Evolutionary conservation across 2,888 invertebrate genomes (phyloP), one percentile per base, ranked within the genome.

Genomic region (Leptinotarsa haldemani): DNA sequence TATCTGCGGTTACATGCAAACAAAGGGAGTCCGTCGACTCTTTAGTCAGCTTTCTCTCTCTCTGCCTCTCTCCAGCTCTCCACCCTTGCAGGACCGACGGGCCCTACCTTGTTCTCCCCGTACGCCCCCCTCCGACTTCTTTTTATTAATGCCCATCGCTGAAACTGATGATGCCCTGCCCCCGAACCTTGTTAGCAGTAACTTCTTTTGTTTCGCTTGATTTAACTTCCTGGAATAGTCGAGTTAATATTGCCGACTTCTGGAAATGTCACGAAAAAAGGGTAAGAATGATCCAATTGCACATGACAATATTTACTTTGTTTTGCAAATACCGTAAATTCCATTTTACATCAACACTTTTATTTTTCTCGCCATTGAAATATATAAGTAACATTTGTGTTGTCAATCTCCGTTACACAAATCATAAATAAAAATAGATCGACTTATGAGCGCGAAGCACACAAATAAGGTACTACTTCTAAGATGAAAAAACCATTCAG

Each of bases 1-100:
- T 53, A 76, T 76, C 78, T 82, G 84, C 77, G 84, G 84, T 84
- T 82, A 80, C 82, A 83, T 83, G 82, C 83, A 83, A 84, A 83
- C 83, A 84, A 83, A 82, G 84, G 84, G 83, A 79, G 78, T 74
- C 74, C 69, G 72, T 9, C 40, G 40, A 40, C 40, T 40, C 40
- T 40, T 40, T 12, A 40, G 76, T 74, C 78, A 78, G 74, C 69
- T 70, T 71, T 61, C 66, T 61, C 47, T 58, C 47, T 56, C 61
- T 56, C 65, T 15, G 52, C 7, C 30, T 15, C 40, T 53, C 65
- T 48, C 71, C 25, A 46, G 20, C 40, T 53, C 65, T 48, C 71
- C 46, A 22, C 58, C 52, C 56, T 53, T 5, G 40, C 40, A 61
- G 61, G 30, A 61, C 61, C 16, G 61, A 61, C 61, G 16, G 13